Base-by-base conservation (phyloP, 2,113 vertebrate species). In the Epinephelus fuscoguttatus region DNA sequence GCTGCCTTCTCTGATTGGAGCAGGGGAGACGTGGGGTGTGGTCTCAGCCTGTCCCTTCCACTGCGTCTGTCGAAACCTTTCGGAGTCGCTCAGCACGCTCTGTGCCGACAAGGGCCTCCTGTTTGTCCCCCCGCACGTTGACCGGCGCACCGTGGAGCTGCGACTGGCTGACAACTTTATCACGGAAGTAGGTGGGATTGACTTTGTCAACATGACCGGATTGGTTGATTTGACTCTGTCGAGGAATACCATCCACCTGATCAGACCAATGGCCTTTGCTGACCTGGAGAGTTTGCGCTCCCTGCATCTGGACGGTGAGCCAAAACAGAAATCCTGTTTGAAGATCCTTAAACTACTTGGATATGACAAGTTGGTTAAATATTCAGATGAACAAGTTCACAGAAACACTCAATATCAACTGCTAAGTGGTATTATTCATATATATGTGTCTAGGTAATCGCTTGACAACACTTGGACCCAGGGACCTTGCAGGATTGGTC, bases 111-210 rank as follows among this genome's bases (percentile, higher is more conserved):
- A 97, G 86, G 97, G 97, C 49, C 96, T 98, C 60, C 95, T 98
- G 42, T 98, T 97, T 0, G 96, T 98, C 45, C 97, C 97, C 0
- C 94, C 96, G 3, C 96, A 97, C 84, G 96, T 98, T 27, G 97
- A 98, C 95, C 95, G 96, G 3, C 95, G 97, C 70, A 98, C 97
- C 0, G 97, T 98, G 50, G 97, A 98, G 92, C 94, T 98, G 74
- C 94, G 97, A 14, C 94, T 98, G 87, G 97, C 97, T 0, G 97
- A 98, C 94, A 98, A 98, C 93, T 98, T 97, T 88, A 98, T 98
- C 89, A 95, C 95, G 27, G 96, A 96, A 70, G 95, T 98, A 89
- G 96, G 96, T 2, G 95, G 95, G 0, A 93, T 52, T 0, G 97
- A 98, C 88, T 97, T 98, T 74, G 95, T 95, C 80, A 98, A 98